These are phyloP conservation scores for Phyto melanocephala DNA, from an alignment of 2,888 invertebrate species.

Conservation along the genomic window DNA sequence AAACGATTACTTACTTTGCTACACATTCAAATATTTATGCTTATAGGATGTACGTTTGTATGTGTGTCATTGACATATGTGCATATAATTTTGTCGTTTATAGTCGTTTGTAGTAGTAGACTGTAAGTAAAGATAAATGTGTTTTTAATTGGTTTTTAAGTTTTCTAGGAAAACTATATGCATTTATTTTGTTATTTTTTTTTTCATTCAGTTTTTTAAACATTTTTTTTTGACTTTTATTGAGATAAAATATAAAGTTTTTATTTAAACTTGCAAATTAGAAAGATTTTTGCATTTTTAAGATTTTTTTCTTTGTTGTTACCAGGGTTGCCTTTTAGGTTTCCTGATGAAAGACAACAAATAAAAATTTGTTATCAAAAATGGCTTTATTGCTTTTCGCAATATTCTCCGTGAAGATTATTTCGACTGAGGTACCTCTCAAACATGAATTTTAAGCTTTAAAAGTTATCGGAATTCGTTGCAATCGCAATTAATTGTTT, in stretches of 20 bases:
- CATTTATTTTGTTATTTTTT: not conserved
- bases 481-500: too few species aligned
- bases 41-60: not conserved
- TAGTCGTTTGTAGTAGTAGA: conserved; percentile 35
- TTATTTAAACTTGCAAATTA: conserved; percentile 36
- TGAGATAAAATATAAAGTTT: conserved; percentile 13
- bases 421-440: too few species aligned
- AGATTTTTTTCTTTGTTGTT: not conserved
- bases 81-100: too few species aligned
- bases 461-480: too few species aligned
- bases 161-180: conserved; percentile 45
- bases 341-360: too few species aligned
- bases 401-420: too few species aligned
- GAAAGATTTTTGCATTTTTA: not conserved
- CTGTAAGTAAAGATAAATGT: conserved; percentile 62
- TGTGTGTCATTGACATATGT: conserved; percentile 18
- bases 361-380: too few species aligned
- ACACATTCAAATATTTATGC: not conserved
- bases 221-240: not conserved
- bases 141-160: conserved; percentile 63
- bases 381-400: too few species aligned
- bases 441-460: too few species aligned
- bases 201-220: too few species aligned
- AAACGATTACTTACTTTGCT: not conserved
- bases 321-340: too few species aligned